These are phyloP conservation scores for Caenorhabditis sulstoni DNA, from an alignment of 2,888 invertebrate genomes.

Conservation along the genomic window DNA sequence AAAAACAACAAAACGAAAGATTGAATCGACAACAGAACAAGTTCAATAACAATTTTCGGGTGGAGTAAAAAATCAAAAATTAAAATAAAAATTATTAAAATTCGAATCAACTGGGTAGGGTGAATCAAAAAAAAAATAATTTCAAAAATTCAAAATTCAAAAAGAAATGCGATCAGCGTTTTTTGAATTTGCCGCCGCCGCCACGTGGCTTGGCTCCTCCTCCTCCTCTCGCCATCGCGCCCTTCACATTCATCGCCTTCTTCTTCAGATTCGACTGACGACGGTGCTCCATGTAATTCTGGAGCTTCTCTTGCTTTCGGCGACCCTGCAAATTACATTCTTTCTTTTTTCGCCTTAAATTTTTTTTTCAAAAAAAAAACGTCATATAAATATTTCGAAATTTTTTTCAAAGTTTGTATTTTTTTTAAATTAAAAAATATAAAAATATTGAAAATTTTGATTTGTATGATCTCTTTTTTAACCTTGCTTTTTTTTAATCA, in stretches of 20 bases:
- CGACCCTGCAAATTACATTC: constrained; percentile 65
- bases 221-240: constrained; percentile 7
- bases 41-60: not conserved
- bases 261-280: constrained; percentile 69
- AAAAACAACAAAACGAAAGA: not conserved
- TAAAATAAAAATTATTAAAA: not conserved
- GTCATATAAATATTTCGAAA: no score
- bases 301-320: constrained; percentile 68
- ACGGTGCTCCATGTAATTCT: constrained; percentile 73
- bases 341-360: no score
- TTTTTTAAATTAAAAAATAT: not conserved
- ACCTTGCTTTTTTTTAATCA: not conserved
- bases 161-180: no score
- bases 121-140: not conserved
- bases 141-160: no score
- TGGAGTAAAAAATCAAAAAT: not conserved
- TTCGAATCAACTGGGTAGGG: not conserved
- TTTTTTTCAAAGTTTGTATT: not conserved
- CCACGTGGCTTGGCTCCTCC: no score
- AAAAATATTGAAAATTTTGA: constrained; percentile 19
- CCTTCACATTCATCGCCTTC: constrained; percentile 27
- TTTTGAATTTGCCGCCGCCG: constrained; percentile 47
- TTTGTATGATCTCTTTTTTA: not conserved
- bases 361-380: not conserved
- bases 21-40: constrained; percentile 10